Base-by-base conservation (phyloP, 2,888 invertebrate species). In the Apodemia zela region DNA sequence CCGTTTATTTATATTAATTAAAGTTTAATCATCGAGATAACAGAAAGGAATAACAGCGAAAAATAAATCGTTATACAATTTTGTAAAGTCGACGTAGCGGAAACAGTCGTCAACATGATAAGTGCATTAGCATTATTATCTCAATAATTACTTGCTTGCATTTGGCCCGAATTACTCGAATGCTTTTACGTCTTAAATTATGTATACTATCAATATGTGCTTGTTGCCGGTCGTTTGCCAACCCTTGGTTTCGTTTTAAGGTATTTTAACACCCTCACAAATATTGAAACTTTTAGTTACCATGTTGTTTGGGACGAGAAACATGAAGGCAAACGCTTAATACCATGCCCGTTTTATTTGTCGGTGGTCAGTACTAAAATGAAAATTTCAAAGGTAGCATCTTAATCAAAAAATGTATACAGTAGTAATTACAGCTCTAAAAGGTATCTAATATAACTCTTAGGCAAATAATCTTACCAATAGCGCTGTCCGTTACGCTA, bases 111-210 rank as follows among this genome's bases (percentile, higher is more conserved):
- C 84, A 87, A 87, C 87, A 88, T 82, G 89, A 90, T 89, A 89
- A 90, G 89, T 89, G 89, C 89, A 90, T 90, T 90, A 90, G 89
- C 90, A 91, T 91, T 90, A 89, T 88, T 90, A 90, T 90, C 90
- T 88, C 84, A 79, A 87, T 89, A 89, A 91, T 91, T 91, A 89
- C 88, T 89, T 84, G 84, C 85, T 82, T 88, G 88, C 87, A 89
- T 89, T 90, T 88, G 86, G 83, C 85, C 89, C 84, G 84, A 90
- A 89, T 88, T 66, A 68, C 59, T 62, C 58, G 60, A 64, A 63
- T 63, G 65, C 58, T 64, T 64, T 76, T 84, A 82, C 79, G 81
- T 84, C 83, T 89, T 86, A 83, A 85, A 85, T 87, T 87, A 86
- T 82, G 75, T 59, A 59, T 76, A 72, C 77, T 77, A 76, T 72